These are phyloP conservation scores for Dromius quadrimaculatus DNA, from an alignment of 2,888 invertebrate species.

Conservation along the genomic window DNA sequence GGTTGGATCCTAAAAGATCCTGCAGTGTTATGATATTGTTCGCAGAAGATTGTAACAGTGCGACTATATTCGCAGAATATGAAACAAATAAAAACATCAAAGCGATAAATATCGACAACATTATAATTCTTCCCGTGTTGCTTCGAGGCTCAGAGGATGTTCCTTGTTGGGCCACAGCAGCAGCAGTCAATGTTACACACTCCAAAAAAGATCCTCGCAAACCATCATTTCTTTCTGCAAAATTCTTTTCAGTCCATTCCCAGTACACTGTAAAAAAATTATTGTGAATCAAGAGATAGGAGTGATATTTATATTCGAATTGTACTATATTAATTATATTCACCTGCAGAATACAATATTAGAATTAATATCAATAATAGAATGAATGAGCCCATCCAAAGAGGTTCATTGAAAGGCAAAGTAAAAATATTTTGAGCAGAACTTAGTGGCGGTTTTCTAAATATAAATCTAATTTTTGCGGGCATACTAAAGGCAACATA, in stretches of 20 bases:
- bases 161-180: conserved; percentile 64
- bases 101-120: conserved; percentile 53
- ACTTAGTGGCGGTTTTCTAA: conserved; percentile 73
- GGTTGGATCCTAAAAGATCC: conserved; percentile 68
- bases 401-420: conserved; percentile 70
- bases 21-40: conserved; percentile 67
- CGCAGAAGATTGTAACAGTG: conserved; percentile 71
- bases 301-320: no score
- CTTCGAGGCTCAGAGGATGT: conserved; percentile 61
- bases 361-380: conserved; percentile 67
- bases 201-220: conserved; percentile 7
- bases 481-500: conserved; percentile 70
- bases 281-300: background rate
- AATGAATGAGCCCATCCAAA: conserved; percentile 71
- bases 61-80: conserved; percentile 74
- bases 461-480: conserved; percentile 69
- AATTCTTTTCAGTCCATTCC: conserved; percentile 14
- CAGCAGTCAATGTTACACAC: conserved; percentile 60
- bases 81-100: conserved; percentile 71
- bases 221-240: background rate
- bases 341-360: conserved; percentile 68
- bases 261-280: conserved; percentile 10
- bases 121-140: conserved; percentile 62
- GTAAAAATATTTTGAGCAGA: conserved; percentile 73
- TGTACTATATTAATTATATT: no score